Conservation (phyloP, 30 jellyfish, hydroid and myxozoan species). For the Pelagia noctiluca region DNA sequence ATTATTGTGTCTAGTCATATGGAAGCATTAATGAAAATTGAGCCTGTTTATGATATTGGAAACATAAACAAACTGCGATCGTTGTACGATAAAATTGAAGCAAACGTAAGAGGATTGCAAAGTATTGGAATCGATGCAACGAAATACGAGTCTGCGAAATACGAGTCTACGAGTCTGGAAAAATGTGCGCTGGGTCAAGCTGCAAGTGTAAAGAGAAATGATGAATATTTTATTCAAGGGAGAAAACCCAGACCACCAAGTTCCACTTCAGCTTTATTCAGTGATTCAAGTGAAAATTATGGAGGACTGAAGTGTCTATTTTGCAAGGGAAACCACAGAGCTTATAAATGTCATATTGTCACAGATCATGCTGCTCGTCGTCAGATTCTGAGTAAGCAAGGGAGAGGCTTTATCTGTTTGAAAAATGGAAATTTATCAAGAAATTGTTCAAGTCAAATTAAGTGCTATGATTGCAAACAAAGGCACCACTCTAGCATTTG, state of each 20-base stretch:
- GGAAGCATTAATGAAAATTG: not conserved
- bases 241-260: too few relatives aligned
- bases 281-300: too few relatives aligned
- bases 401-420: constrained; percentile 5
- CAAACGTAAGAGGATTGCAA: constrained; percentile 9
- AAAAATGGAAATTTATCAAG: constrained; percentile 4
- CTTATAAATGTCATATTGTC: constrained; percentile 4
- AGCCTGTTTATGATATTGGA: not conserved
- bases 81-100: constrained; percentile 10
- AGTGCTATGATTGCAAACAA: not conserved
- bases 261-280: too few relatives aligned
- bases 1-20: constrained; percentile 21
- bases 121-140: constrained; percentile 1
- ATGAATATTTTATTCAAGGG: too few relatives aligned
- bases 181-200: too few relatives aligned
- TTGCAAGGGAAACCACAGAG: constrained; percentile 22
- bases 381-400: not conserved
- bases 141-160: not conserved
- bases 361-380: not conserved
- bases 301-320: constrained; percentile 6
- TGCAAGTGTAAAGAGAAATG: too few relatives aligned
- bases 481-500: constrained; percentile 16
- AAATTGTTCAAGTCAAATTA: not conserved
- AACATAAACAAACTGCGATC: not conserved
- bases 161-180: too few relatives aligned